Base-by-base conservation (phyloP, 2,888 invertebrate genomes). In the Helicoverpa assulta region DNA sequence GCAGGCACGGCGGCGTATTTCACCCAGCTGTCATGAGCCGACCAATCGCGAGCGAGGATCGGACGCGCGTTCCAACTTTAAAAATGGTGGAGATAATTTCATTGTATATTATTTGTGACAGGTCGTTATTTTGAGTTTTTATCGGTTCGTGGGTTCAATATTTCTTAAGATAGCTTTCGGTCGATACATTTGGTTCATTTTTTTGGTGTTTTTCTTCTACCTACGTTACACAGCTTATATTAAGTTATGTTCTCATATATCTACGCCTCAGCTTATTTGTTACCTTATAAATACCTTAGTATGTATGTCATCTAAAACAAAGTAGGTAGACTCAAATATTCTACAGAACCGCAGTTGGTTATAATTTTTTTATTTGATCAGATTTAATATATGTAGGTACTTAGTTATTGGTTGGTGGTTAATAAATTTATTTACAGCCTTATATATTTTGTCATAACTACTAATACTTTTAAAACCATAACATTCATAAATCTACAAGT, bases 91-190 rank as follows among this genome's bases (percentile, higher is more conserved):
- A 95, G 95, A 95, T 95, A 94, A 95, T 94, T 94, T 94, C 93
- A 94, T 94, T 95, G 94, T 95, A 95, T 94, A 95, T 95, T 95
- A 95, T 94, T 95, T 92, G 95, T 95, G 95, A 95, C 95, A 95
- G 95, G 95, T 95, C 95, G 94, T 95, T 95, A 95, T 94, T 95
- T 94, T 86, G 88, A 92, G 83, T 91, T 93, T 95, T 94, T 95
- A 95, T 94, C 89, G 92, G 87, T 89, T 83, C 87, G 78, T 86
- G 90, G 90, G 91, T 93, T 92, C 90, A 88, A 93, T 94, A 93
- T 93, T 92, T 91, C 89, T 84, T 90, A 87, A 88, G 89, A 91
- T 89, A 88, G 85, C 85, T 83, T 83, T 80, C 81, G 83, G 78
- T 83, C 78, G 84, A 85, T 82, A 80, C 78, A 84, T 82, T 81